Evolutionary conservation across 2,113 vertebrate genomes (phyloP).

Genomic region (Agelaius phoeniceus): DNA sequence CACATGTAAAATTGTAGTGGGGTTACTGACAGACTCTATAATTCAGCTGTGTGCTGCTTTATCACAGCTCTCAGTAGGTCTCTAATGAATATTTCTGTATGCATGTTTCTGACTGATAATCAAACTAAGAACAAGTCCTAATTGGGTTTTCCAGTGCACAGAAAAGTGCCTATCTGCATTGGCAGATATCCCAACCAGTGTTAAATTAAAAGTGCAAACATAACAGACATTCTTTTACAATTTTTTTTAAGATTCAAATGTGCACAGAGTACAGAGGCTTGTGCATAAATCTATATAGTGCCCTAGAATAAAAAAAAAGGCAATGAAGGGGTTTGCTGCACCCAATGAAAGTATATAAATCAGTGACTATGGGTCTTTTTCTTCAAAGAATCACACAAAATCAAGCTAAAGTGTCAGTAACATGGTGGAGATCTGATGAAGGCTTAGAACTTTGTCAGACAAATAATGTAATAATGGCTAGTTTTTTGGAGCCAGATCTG

Average conservation of each 20-base stretch:
- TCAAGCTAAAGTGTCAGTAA: not conserved
- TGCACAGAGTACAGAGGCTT: not conserved
- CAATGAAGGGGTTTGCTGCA: not conserved
- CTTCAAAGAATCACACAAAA: not conserved
- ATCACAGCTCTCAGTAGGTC: slow-evolving; percentile 76
- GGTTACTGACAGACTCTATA: slow-evolving; percentile 71
- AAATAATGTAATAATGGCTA: not conserved
- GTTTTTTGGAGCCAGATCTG: not conserved
- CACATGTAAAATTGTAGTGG: slow-evolving; percentile 63
- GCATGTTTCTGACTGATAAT: slow-evolving; percentile 79
- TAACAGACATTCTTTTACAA: slow-evolving; percentile 17
- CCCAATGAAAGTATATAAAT: not conserved
- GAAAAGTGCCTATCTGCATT: slow-evolving; percentile 65
- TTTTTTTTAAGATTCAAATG: not conserved
- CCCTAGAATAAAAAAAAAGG: not conserved
- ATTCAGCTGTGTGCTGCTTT: slow-evolving; percentile 77
- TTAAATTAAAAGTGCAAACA: slow-evolving; percentile 72
- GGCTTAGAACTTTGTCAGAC: not conserved
- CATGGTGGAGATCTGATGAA: not conserved
- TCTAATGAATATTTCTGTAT: slow-evolving; percentile 78
- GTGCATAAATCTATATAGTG: not conserved
- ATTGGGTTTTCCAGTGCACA: slow-evolving; percentile 75
- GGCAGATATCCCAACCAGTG: slow-evolving; percentile 69
- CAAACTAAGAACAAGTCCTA: slow-evolving; percentile 77
- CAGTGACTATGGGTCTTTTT: not conserved